Evolutionary conservation across 2,888 invertebrate genomes (phyloP).

Genomic region (Hetaerina titia): DNA sequence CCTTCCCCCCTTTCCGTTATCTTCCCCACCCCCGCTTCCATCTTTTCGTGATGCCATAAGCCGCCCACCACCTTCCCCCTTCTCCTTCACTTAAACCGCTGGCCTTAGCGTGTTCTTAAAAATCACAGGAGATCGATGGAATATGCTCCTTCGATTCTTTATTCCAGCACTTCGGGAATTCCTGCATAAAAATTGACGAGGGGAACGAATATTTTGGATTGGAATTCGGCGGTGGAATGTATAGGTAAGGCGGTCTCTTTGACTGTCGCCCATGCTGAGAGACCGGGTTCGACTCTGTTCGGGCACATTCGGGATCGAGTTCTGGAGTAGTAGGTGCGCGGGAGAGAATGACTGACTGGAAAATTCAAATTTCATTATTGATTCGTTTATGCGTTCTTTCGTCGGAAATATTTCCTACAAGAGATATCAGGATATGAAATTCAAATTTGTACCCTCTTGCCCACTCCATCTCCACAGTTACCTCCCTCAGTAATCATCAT

Average conservation of each 20-base stretch:
- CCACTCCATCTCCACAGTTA: too few relatives aligned
- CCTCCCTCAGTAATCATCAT: too few relatives aligned
- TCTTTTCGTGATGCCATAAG: not conserved
- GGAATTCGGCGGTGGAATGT: not conserved
- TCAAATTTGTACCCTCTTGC: too few relatives aligned
- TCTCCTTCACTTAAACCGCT: not conserved
- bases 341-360: too few relatives aligned
- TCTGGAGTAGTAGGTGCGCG: not conserved
- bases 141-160: not conserved
- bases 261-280: not conserved
- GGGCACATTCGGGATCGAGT: not conserved
- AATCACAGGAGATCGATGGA: not conserved
- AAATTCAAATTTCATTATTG: too few relatives aligned
- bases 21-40: not conserved
- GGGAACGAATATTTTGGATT: not conserved
- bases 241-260: not conserved
- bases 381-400: too few relatives aligned
- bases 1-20: not conserved
- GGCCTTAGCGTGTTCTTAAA: not conserved
- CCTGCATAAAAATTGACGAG: slow-evolving; percentile 7
- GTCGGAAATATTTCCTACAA: too few relatives aligned
- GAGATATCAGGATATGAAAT: too few relatives aligned
- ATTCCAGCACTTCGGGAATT: slow-evolving; percentile 1
- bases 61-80: not conserved
- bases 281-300: not conserved